Percentiles rank a stretch among this genome's conserved stretches.
Conservation (phyloP, 1,140 invertebrate genomes). For the Diorhabda elongata region DNA sequence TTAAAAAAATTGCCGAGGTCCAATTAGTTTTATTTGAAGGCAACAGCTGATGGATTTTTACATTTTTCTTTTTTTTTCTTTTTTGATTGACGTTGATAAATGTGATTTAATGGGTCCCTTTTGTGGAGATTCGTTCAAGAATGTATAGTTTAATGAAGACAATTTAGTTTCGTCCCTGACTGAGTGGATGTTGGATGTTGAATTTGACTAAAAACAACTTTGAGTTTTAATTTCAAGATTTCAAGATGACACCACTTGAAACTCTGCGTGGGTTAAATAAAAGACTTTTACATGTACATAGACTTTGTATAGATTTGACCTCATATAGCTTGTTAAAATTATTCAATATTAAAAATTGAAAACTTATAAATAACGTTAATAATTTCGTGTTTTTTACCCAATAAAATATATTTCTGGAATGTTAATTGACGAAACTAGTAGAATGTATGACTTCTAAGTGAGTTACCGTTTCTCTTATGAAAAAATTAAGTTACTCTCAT, state of each 20-base stretch:
- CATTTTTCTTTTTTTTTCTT: background rate
- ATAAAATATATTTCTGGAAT: too few relatives aligned
- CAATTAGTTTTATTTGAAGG: conserved; percentile 17
- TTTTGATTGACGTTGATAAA: conserved; percentile 14
- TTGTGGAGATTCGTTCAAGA: conserved; percentile 12
- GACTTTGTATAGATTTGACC: too few relatives aligned
- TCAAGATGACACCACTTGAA: background rate
- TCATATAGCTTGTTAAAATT: too few relatives aligned
- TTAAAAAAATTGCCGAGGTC: conserved; percentile 15
- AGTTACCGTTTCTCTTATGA: too few relatives aligned
- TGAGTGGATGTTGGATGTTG: background rate
- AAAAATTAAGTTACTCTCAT: too few relatives aligned
- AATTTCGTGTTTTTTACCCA: too few relatives aligned
- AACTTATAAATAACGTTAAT: too few relatives aligned
- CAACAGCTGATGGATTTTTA: conserved; percentile 16
- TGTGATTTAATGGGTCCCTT: conserved; percentile 13
- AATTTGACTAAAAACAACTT: conserved; percentile 7
- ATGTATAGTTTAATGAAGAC: conserved; percentile 15
- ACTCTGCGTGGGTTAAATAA: background rate
- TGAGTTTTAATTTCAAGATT: background rate
- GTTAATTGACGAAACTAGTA: too few relatives aligned
- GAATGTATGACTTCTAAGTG: too few relatives aligned
- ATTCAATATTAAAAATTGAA: too few relatives aligned
- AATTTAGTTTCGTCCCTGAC: conserved; percentile 5
- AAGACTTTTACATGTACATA: background rate